Base-by-base conservation (phyloP, 2,888 invertebrate species). In the Ischnus inquisitorius region DNA sequence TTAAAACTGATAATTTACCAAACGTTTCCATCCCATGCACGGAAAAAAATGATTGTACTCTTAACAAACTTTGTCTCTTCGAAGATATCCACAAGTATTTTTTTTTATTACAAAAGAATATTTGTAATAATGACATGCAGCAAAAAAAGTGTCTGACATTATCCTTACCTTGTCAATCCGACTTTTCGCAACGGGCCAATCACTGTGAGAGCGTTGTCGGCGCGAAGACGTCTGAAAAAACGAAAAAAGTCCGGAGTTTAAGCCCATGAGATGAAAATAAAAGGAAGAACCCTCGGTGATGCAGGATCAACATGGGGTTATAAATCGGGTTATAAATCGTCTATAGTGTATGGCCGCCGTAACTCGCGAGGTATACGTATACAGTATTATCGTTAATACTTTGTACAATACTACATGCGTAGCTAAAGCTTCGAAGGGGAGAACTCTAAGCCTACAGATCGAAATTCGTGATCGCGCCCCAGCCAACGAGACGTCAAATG, bases 291-390 rank as follows among this genome's bases (percentile, higher is more conserved):
- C 83, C 79, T 48, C 64, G 19, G 51, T 57, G 39, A 48, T n/a
- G 71, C 25, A 51, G 48, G 77, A 77, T 60, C 77, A 74, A 46
- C 72, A 51, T 75, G 8, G 79, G 72, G 68, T 84, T 82, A 62
- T 79, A 83, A 83, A 86, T 82, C 77, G 79, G 51, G 80, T 85
- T 77, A 77, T 77, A 83, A 84, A 82, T 74, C 75, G 83, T 69
- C n/a, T n/a, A n/a, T n/a, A n/a, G n/a, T n/a, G n/a, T n/a, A n/a
- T n/a, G n/a, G n/a, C n/a, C n/a, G n/a, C n/a, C n/a, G n/a, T n/a
- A n/a, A n/a, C 77, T 77, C 51, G 43, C 46, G 4, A 14, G 71
- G 16, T 34, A 34, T 34, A 34, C 5, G 34, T 34, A 34, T 34
- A 34, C 34, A 1, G 34, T 34, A 34, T 34, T 34, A 34, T 34